Evolutionary conservation across 2,797 vertebrate species (phyloP), one percentile per base, ranked within the genome.

Genomic region (Gephyroberyx darwinii): DNA sequence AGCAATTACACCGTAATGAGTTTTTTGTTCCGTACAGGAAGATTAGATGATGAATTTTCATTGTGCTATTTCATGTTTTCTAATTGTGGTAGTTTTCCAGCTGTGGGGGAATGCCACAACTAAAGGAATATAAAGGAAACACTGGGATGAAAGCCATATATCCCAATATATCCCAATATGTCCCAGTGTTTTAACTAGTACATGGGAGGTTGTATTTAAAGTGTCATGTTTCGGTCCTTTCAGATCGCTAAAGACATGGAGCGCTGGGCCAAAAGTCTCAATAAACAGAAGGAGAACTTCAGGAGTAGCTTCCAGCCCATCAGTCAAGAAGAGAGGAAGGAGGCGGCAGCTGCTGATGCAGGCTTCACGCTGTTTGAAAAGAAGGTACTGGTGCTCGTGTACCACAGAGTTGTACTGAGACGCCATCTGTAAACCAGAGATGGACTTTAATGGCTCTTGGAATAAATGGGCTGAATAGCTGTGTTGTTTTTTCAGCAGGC

Each of bases 171-270:
- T 45, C n/a, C n/a, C n/a, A n/a, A 16, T 4, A 14, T 17, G 26
- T 53, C 43, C 43, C 5, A 16, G 5, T 45, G 1, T 26, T 53
- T 53, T 10, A 50, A 50, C 41, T 9, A 50, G n/a, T 50, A 7
- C 26, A 30, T 53, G 10, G 5, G 51, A 53, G 26, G 53, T 55
- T 26, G 51, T 57, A 12, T 12, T 53, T 22, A 65, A 26, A 14
- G 8, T 17, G 9, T 33, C 30, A 6, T 30, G 0, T 41, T 2
- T 57, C 61, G 30, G 19, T 81, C 22, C 1, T 69, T 74, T 70
- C 90, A 99, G 98, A 99, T 99, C 60, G 98, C 98, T 54, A 99
- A 99, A 93, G 98, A 99, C 85, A 99, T 99, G 98, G 98, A 99
- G 68, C 95, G 98, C 19, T 99, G 98, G 98, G 98, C 98, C 48